Base-by-base conservation (phyloP, 2,888 invertebrate genomes). In the Alloscopus bannaensis region DNA sequence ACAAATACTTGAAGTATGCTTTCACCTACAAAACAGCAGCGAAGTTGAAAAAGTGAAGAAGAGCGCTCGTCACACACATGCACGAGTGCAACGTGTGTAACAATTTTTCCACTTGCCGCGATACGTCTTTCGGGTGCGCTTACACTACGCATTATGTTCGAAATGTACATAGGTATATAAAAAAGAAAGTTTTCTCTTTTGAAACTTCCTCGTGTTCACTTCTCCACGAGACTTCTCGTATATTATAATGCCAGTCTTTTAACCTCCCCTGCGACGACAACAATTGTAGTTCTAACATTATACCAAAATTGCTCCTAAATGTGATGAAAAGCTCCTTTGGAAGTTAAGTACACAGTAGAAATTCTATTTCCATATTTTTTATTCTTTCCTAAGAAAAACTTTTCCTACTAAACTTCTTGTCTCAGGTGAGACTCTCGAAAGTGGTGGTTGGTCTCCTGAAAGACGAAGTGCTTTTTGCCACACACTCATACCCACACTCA, bases 291-390 rank as follows among this genome's bases (percentile, higher is more conserved):
- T 71, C 36, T 18, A 20, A 8, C 36, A 36, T 36, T 50, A 36
- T 36, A 47, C 36, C 71, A 29, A 16, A 69, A 69, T 31, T 59
- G 47, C 36, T 22, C 31, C 31, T 26, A 16, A 45, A 16, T 52
- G 66, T 71, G 71, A 71, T 62, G 59, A 71, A 70, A 71, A 52
- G 71, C 60, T 45, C 26, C 50, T 71, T 47, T 31, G 52, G 26
- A 71, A 62, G 31, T 62, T 60, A 60, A 62, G 62, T 50, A 70
- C 70, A 70, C 45, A 36, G 36, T 20, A 36, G 71, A 62, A 71
- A 70, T 70, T 70, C 60, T 71, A 62, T 71, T 71, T 62, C 40
- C 62, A 71, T 71, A 59, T 71, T 70, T 68, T 69, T n/a, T n/a
- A n/a, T 69, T 36, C 59, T 71, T 62, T 52, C 26, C 26, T 24